phyloP scores from a whole-genome alignment of 2,797 vertebrate species.

The Anableps anableps region DNA sequence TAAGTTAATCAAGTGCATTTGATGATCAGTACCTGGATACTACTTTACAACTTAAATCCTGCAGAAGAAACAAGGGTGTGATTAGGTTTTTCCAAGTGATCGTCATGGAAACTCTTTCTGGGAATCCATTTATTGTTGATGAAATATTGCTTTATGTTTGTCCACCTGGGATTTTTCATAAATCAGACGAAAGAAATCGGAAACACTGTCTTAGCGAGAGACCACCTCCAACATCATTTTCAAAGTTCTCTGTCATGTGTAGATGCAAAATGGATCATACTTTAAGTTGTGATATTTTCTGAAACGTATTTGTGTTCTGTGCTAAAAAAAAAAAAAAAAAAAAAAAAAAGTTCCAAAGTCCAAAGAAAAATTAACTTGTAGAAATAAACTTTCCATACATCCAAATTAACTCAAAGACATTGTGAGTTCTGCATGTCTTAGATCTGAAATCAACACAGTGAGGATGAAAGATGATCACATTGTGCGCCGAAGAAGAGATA shows the following conservation, averaged over 20 bases:
- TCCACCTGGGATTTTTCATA: too few relatives aligned
- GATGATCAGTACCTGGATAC: too few relatives aligned
- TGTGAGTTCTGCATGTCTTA: not conserved
- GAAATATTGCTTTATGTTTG: not conserved
- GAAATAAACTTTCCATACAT: too few relatives aligned
- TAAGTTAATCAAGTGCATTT: too few relatives aligned
- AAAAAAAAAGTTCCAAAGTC: not conserved
- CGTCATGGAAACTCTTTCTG: too few relatives aligned
- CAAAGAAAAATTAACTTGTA: not conserved
- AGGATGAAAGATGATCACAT: slow-evolving; percentile 61
- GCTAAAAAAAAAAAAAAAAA: too few relatives aligned
- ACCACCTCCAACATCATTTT: not conserved
- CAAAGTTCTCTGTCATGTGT: not conserved
- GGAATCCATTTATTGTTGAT: not conserved
- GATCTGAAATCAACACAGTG: slow-evolving; percentile 17
- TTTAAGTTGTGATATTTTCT: not conserved
- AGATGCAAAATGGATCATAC: not conserved
- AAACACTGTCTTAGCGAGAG: not conserved
- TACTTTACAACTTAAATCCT: too few relatives aligned
- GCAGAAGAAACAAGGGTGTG: too few relatives aligned
- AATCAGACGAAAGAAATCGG: too few relatives aligned
- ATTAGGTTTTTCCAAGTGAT: too few relatives aligned
- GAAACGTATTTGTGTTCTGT: not conserved
- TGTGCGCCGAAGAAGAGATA: slow-evolving; percentile 44
- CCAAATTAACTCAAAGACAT: not conserved